These are phyloP conservation scores for Sorex fumeus DNA, from an alignment of 2,113 vertebrate species.

Conservation along the genomic window DNA sequence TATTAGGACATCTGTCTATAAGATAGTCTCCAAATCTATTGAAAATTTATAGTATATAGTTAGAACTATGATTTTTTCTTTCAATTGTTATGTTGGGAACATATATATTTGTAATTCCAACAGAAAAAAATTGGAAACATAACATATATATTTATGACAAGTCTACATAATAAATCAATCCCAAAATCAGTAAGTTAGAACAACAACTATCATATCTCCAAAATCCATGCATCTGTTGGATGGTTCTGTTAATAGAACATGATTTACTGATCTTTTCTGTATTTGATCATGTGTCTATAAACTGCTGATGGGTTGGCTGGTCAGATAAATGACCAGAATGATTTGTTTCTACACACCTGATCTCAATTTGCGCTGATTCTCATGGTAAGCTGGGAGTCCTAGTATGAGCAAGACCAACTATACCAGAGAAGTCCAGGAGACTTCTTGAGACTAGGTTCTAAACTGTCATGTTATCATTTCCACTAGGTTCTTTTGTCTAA, in stretches of 20 bases:
- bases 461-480: not conserved
- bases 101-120: not conserved
- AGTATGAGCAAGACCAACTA: not conserved
- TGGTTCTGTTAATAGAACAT: not conserved
- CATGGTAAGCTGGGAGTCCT: not conserved
- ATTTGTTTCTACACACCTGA: not conserved
- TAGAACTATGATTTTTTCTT: not conserved
- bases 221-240: not conserved
- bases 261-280: not conserved
- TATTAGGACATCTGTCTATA: not conserved
- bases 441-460: not conserved
- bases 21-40: not conserved
- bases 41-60: not conserved
- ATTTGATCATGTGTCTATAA: not conserved
- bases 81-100: not conserved
- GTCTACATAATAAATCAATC: not conserved
- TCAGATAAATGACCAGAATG: not conserved
- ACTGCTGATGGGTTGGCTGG: not conserved
- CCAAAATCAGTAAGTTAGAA: not conserved
- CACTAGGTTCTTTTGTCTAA: not conserved
- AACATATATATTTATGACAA: not conserved
- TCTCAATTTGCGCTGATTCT: not conserved
- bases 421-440: not conserved
- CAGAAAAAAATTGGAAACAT: not conserved
- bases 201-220: not conserved